phyloP scores from a whole-genome alignment of 2,888 invertebrate genomes.

The Lasioglossum leucozonium region DNA sequence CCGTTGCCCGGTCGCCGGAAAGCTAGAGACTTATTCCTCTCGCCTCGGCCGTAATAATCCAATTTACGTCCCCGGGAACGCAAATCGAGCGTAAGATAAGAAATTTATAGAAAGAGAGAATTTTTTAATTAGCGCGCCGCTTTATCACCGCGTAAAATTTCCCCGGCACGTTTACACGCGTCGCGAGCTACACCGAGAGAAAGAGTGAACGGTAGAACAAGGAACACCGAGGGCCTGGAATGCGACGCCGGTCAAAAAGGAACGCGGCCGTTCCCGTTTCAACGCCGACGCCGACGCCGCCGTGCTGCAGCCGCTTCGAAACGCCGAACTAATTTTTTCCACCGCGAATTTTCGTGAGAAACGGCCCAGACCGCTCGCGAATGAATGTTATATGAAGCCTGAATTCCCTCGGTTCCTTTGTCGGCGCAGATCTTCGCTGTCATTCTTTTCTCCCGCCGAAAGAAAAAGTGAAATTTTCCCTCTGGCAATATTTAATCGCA shows the following conservation, averaged over 20 bases:
- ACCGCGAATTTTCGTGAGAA: constrained; percentile 60
- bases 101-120: constrained; percentile 44
- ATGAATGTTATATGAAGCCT: constrained; percentile 69
- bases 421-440: background rate
- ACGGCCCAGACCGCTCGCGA: constrained; percentile 62
- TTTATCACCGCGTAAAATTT: constrained; percentile 36
- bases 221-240: background rate
- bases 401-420: constrained; percentile 33
- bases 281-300: constrained; percentile 13
- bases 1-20: constrained; percentile 8
- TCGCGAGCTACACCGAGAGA: background rate
- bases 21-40: constrained; percentile 24
- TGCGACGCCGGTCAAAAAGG: constrained; percentile 23
- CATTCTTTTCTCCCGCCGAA: constrained; percentile 6
- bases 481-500: constrained; percentile 27
- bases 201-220: background rate
- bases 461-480: constrained; percentile 31
- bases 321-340: constrained; percentile 34
- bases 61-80: constrained; percentile 33
- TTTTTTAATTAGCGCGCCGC: constrained; percentile 44
- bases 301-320: constrained; percentile 4
- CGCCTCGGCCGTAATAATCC: constrained; percentile 40
- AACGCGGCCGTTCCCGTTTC: constrained; percentile 31
- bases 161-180: background rate
- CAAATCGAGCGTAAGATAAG: constrained; percentile 41